phyloP scores from a whole-genome alignment of 2,797 vertebrate genomes.

The Falco naumanni region DNA sequence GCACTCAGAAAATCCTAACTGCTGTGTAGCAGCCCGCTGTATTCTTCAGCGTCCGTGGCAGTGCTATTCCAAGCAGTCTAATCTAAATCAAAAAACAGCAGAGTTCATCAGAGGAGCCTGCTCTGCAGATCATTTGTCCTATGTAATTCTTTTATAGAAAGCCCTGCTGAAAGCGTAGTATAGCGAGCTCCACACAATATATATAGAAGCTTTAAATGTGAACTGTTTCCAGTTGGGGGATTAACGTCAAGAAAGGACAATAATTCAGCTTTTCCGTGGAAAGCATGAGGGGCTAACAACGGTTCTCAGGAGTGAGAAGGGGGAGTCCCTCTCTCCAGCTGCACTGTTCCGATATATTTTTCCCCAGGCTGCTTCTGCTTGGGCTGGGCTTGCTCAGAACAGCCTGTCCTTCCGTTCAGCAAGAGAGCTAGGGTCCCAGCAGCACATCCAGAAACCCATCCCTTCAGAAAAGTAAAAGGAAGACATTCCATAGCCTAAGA shows the following conservation, averaged over 20 bases:
- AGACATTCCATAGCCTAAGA: neutral
- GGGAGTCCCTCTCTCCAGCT: neutral
- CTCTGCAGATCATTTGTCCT: neutral
- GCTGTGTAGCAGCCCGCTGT: neutral
- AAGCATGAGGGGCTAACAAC: neutral
- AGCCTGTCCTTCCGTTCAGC: neutral
- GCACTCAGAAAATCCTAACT: neutral
- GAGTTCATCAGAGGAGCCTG: neutral
- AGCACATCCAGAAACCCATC: neutral
- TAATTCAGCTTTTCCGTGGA: neutral
- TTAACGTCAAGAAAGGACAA: neutral
- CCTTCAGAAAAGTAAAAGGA: neutral
- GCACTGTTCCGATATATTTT: neutral
- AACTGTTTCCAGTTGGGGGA: neutral
- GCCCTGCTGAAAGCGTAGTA: neutral
- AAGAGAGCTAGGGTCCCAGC: neutral
- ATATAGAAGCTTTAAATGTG: neutral
- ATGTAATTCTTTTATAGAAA: neutral
- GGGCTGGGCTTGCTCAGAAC: neutral
- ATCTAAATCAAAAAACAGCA: neutral
- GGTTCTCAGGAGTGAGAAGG: neutral
- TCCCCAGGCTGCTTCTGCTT: neutral
- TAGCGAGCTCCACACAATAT: neutral
- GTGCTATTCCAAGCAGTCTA: neutral
- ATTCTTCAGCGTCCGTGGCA: neutral